phyloP scores from a whole-genome alignment of 2,888 invertebrate species.

The Adineta ricciae region DNA sequence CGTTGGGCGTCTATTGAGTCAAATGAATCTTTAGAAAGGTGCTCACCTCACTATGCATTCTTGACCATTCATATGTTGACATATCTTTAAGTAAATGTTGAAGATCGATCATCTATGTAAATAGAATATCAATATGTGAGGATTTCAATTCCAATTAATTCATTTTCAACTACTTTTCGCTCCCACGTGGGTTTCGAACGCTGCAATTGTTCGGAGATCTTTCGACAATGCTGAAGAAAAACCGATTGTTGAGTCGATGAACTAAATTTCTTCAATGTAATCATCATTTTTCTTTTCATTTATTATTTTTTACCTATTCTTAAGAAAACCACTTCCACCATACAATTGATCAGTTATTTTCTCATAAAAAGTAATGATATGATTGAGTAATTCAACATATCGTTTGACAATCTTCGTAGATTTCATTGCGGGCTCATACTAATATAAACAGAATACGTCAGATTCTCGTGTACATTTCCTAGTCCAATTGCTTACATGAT shows the following conservation, averaged over 20 bases:
- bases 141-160: too few species aligned
- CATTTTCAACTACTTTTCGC: not conserved
- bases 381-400: not conserved
- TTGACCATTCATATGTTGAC: not conserved
- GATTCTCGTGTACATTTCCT: too few species aligned
- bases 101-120: not conserved
- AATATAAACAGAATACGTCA: not conserved
- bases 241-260: not conserved
- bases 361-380: not conserved
- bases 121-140: too few species aligned
- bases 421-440: not conserved
- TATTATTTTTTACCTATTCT: not conserved
- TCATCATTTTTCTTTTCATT: not conserved
- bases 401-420: not conserved
- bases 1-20: not conserved
- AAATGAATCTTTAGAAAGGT: not conserved
- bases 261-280: not conserved
- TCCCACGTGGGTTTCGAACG: not conserved
- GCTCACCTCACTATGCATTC: not conserved
- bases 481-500: not conserved
- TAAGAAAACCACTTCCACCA: not conserved
- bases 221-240: not conserved
- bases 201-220: not conserved
- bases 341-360: not conserved
- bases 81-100: conserved; percentile 21